Base-by-base conservation (phyloP, 64 coral and sea anemone species). In the Pachyseris speciosa region DNA sequence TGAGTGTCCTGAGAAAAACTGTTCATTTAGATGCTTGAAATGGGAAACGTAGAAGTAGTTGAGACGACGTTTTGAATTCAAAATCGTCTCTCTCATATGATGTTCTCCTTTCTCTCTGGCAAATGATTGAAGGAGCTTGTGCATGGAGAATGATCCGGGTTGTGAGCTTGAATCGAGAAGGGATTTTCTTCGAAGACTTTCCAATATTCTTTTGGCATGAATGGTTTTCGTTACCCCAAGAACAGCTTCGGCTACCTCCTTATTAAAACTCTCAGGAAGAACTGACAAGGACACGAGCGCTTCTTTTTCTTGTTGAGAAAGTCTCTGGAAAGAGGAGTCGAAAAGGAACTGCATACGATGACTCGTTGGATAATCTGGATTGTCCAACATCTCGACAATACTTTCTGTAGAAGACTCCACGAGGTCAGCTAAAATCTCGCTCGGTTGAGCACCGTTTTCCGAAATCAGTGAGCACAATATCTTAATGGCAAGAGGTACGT, bases 311-410 rank as follows among this genome's bases (percentile, higher is more conserved):
- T 80, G 42, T 9, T 2, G 0, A 81, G 74, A 39, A 4, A 90
- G 78, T 69, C 45, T 80, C 45, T n/a, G 78, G 27, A 80, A 90
- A 37, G 75, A 90, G 10, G 55, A 87, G 2, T 87, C 67, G 27
- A 85, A 60, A 36, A 63, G 9, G 22, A 24, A 38, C 31, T 83
- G 78, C 25, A 64, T 9, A 26, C 59, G 20, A 25, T 64, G n/a
- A 28, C 59, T 64, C 6, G 59, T 2, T 29, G 44, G 25, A 51
- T 76, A 76, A 50, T 76, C 73, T 49, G 26, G 73, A 32, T 76
- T 76, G 27, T 76, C 73, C 28, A 76, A 50, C 42, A 76, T 32
- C 11, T 51, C 44, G 4, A 52, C 4, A 1, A 76, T 33, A 25
- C 59, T 64, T 15, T 34, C 29, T 16, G 1, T 64, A 28, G 59